These are phyloP conservation scores for Ctenosaura bakeri DNA, from an alignment of 2,797 vertebrate genomes.

Conservation along the genomic window DNA sequence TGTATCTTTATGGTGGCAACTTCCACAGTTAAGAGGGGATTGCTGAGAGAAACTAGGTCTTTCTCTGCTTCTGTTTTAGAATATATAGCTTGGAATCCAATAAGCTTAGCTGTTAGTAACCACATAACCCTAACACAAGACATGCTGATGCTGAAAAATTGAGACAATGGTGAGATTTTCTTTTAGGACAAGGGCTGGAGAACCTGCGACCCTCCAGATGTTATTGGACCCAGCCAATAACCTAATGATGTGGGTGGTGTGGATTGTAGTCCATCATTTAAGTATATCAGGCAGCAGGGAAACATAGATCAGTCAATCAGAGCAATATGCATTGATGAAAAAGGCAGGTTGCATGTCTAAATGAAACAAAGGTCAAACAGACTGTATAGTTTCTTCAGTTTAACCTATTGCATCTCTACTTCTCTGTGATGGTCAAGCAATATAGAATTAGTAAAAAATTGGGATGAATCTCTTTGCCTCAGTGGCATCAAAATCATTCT, in stretches of 20 bases:
- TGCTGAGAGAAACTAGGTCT: not conserved
- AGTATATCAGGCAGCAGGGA: not conserved
- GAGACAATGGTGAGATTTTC: not conserved
- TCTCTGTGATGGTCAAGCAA: not conserved
- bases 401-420: not conserved
- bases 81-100: not conserved
- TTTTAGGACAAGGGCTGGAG: not conserved
- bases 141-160: not conserved
- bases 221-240: not conserved
- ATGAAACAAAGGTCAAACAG: not conserved
- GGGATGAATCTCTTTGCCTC: not conserved
- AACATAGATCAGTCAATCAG: not conserved
- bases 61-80: not conserved
- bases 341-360: not conserved
- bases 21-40: not conserved
- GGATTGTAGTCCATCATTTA: not conserved
- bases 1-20: not conserved
- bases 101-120: not conserved
- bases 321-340: not conserved
- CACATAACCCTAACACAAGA: not conserved
- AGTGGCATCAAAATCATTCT: not conserved
- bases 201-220: not conserved
- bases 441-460: not conserved
- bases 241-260: not conserved
- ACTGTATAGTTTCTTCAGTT: not conserved